Conservation (phyloP, 2,888 invertebrate species). For the Helicoverpa assulta region DNA sequence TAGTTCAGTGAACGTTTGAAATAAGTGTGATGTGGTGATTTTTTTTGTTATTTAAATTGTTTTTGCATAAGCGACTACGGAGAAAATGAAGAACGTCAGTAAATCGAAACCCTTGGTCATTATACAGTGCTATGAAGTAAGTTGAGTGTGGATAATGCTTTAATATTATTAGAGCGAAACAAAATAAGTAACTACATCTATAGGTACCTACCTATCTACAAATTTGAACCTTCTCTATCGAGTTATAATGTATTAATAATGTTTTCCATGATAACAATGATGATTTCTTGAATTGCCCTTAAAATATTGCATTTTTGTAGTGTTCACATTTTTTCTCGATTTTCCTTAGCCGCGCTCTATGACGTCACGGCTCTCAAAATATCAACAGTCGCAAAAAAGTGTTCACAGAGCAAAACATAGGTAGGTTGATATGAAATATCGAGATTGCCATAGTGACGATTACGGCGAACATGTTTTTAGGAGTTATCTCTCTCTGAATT, state of each 20-base stretch:
- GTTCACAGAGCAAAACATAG: slow-evolving; percentile 29
- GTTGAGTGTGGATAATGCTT: slow-evolving; percentile 69
- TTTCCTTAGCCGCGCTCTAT: slow-evolving; percentile 16
- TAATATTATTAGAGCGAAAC: slow-evolving; percentile 71
- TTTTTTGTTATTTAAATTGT: slow-evolving; percentile 48
- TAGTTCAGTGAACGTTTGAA: slow-evolving; percentile 44
- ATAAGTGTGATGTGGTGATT: slow-evolving; percentile 59
- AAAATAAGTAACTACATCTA: slow-evolving; percentile 52
- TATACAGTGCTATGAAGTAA: slow-evolving; percentile 91
- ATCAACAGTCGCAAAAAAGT: slow-evolving; percentile 36
- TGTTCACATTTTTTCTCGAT: slow-evolving; percentile 27
- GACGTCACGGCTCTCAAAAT: slow-evolving; percentile 44
- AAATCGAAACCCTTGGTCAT: slow-evolving; percentile 89
- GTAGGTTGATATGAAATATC: slow-evolving; percentile 3
- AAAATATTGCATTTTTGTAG: slow-evolving; percentile 19
- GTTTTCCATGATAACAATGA: slow-evolving; percentile 12
- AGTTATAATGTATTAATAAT: slow-evolving; percentile 6
- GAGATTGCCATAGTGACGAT: slow-evolving; percentile 13
- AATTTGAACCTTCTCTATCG: slow-evolving; percentile 26
- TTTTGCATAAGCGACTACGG: slow-evolving; percentile 17
- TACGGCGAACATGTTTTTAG: slow-evolving; percentile 25
- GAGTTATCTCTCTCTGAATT: slow-evolving; percentile 55
- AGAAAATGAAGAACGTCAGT: slow-evolving; percentile 79
- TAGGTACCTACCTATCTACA: slow-evolving; percentile 16
- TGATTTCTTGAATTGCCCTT: slow-evolving; percentile 17